Evolutionary conservation across 2,888 invertebrate genomes (phyloP), one percentile per base, ranked within the genome.

Genomic region (Heteromurus nitidus): DNA sequence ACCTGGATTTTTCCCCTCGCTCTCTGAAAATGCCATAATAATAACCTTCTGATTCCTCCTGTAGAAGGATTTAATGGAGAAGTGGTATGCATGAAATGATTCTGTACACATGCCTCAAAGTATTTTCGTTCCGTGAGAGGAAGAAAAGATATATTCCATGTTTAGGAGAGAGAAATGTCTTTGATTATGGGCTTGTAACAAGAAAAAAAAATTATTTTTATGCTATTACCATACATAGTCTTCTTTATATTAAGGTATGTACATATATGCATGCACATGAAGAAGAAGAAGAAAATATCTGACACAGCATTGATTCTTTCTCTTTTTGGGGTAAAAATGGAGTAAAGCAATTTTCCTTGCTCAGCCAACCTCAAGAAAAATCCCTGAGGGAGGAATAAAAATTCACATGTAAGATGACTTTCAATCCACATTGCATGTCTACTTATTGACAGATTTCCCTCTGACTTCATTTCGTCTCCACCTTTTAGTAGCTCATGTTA

Each of bases 371-470:
- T 18, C 1, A n/a, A 30, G 55, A 53, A 55, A 16, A 47, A 53
- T 31, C 53, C 47, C 28, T 20, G 16, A 55, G 53, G 30, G 69
- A 47, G 53, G 28, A 68, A 68, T 47, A 55, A 53, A 69, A 53
- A 30, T 69, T 69, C 70, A 67, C 31, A 62, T 28, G 30, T 47
- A 47, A n/a, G 16, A 26, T 16, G 28, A 24, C 47, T 42, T 70
- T 70, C 70, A 58, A 70, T 70, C 31, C n/a, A 55, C 55, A 22
- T 31, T 62, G 69, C 62, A 60, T 69, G 69, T 62, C 60, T 68
- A 16, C 36, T 64, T 76, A 76, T 76, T 76, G 76, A 62, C 77
- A 77, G 77, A 31, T 76, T 76, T 76, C 62, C 62, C 50, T 58
- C 22, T 77, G 60, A 47, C 69, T 60, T 62, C 42, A 69, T 77